phyloP scores from a whole-genome alignment of 2,888 invertebrate genomes.

The Phengaris arion region DNA sequence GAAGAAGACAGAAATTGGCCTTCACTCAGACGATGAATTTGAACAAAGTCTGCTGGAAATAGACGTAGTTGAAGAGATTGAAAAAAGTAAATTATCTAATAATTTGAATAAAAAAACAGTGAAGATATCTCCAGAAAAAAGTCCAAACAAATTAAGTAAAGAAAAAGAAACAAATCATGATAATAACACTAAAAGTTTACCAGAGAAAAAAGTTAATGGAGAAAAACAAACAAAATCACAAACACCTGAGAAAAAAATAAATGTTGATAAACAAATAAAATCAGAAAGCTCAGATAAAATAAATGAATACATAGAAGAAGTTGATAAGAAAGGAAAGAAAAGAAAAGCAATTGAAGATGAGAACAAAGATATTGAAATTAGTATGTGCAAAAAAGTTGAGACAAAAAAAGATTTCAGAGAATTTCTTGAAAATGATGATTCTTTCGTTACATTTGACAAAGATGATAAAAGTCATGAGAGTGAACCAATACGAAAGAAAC shows the following conservation, averaged over 20 bases:
- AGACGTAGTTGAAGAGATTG: slow-evolving; percentile 67
- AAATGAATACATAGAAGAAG: slow-evolving; percentile 24
- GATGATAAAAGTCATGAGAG: slow-evolving; percentile 26
- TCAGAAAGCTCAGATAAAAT: slow-evolving; percentile 13
- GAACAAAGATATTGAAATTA: slow-evolving; percentile 30
- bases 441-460: slow-evolving; percentile 34
- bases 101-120: slow-evolving; percentile 30
- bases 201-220: slow-evolving; percentile 10
- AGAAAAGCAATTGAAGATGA: slow-evolving; percentile 34
- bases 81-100: slow-evolving; percentile 31
- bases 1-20: slow-evolving; percentile 71
- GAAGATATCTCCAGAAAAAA: slow-evolving; percentile 20
- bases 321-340: slow-evolving; percentile 30
- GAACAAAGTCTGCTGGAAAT: slow-evolving; percentile 83
- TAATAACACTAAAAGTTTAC: slow-evolving; percentile 4
- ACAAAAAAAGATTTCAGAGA: slow-evolving; percentile 48
- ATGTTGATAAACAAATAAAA: not conserved
- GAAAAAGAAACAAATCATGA: slow-evolving; percentile 28
- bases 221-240: not conserved
- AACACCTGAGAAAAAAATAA: not conserved
- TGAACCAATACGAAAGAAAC: slow-evolving; percentile 45
- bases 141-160: slow-evolving; percentile 26
- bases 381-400: slow-evolving; percentile 33
- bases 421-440: slow-evolving; percentile 50
- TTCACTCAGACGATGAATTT: slow-evolving; percentile 85